phyloP scores from a whole-genome alignment of 2,888 invertebrate genomes.

The Plagiodera versicolora region DNA sequence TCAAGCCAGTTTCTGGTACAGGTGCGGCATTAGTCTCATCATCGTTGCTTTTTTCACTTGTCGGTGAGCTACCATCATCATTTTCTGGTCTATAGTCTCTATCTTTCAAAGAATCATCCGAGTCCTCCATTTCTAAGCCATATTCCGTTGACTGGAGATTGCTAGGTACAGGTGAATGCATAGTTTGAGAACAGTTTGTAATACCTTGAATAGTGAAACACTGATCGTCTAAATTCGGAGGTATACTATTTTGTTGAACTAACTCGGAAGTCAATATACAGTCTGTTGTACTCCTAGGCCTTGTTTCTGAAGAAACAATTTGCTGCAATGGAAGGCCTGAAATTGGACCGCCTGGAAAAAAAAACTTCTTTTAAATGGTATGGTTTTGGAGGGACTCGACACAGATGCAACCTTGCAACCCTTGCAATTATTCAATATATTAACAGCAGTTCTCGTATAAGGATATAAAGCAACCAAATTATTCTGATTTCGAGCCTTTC shows the following conservation, averaged over 20 bases:
- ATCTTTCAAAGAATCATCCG: slow-evolving; percentile 11
- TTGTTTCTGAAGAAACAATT: too few species aligned
- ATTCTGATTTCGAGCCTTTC: not conserved
- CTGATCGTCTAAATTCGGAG: not conserved
- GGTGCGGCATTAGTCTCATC: not conserved
- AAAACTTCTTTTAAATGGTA: too few species aligned
- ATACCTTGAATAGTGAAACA: not conserved
- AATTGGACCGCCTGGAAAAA: too few species aligned
- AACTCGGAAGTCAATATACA: not conserved
- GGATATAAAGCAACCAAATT: not conserved
- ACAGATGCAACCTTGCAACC: too few species aligned
- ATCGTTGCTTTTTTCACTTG: slow-evolving; percentile 2
- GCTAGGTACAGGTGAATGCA: slow-evolving; percentile 8
- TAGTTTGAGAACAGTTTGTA: slow-evolving; percentile 3
- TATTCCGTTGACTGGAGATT: slow-evolving; percentile 4
- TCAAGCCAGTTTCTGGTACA: not conserved
- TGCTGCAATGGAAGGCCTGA: too few species aligned
- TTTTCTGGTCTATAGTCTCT: slow-evolving; percentile 2
- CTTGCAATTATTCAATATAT: too few species aligned
- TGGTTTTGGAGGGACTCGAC: too few species aligned
- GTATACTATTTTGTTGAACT: not conserved
- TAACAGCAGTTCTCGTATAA: too few species aligned
- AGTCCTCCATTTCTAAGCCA: slow-evolving; percentile 11
- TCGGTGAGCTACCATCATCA: not conserved
- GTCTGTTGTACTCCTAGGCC: not conserved